Percentiles rank a stretch among this genome's conserved stretches.
These are phyloP conservation scores for Blastobasis lacticolella DNA, from an alignment of 2,888 invertebrate genomes.

Conservation along the genomic window DNA sequence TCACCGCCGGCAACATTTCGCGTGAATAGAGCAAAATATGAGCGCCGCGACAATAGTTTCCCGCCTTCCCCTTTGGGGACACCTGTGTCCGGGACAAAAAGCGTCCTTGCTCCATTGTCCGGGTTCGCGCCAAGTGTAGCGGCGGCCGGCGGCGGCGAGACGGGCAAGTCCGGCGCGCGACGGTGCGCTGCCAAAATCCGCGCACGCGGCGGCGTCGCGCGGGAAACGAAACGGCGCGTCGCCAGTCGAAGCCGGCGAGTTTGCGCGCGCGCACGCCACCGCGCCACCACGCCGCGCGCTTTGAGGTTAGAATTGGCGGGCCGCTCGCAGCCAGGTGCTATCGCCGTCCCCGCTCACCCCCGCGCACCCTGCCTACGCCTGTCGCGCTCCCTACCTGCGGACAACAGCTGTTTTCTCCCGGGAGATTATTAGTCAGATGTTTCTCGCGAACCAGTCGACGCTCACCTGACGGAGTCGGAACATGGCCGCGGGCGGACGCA, in stretches of 20 bases:
- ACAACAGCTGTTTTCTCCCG: constrained; percentile 71
- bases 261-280: constrained; percentile 49
- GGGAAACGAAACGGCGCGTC: constrained; percentile 47
- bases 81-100: constrained; percentile 66
- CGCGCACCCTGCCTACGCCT: constrained; percentile 27
- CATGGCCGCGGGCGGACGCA: constrained; percentile 66
- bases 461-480: constrained; percentile 32
- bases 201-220: constrained; percentile 50
- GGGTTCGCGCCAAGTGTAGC: constrained; percentile 34
- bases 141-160: too few relatives aligned
- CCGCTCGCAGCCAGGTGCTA: constrained; percentile 60
- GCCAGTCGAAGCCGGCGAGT: constrained; percentile 41
- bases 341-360: constrained; percentile 48
- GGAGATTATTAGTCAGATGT: constrained; percentile 72
- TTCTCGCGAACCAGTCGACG: constrained; percentile 61
- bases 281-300: constrained; percentile 23
- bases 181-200: constrained; percentile 67
- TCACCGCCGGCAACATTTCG: neutral
- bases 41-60: constrained; percentile 21
- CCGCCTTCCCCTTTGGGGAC: constrained; percentile 57
- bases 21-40: neutral
- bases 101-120: constrained; percentile 66
- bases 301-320: constrained; percentile 72
- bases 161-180: constrained; percentile 24
- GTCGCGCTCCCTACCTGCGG: constrained; percentile 54